A percentile compares a stretch with the other conserved stretches of the same genome.
phyloP scores from a whole-genome alignment of 2,113 vertebrate species.

The cattle (Bos taurus) region ARS-UCD2.0 NC_037332.1:37941001-37941500 shows the following conservation, averaged over 20 bases:
- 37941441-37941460: neutral
- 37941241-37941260: slow-evolving; percentile 15
- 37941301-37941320: neutral
- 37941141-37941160: neutral
- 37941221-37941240: neutral
- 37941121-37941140: neutral
- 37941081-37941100: too few species aligned
- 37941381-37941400: neutral
- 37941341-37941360: neutral
- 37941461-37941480: neutral
- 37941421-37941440: neutral
- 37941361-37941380: neutral
- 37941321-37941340: neutral
- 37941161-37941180: neutral
- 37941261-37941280: neutral
- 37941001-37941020: neutral
- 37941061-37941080: neutral
- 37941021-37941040: neutral
- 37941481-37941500: neutral
- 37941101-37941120: neutral
- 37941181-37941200: neutral
- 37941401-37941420: neutral
- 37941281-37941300: slow-evolving; percentile 21
- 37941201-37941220: neutral
- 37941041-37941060: neutral